Percentiles rank a stretch among this genome's conserved stretches.
phyloP scores from a whole-genome alignment of 2,888 invertebrate genomes.

The Macrophya alboannulata region DNA sequence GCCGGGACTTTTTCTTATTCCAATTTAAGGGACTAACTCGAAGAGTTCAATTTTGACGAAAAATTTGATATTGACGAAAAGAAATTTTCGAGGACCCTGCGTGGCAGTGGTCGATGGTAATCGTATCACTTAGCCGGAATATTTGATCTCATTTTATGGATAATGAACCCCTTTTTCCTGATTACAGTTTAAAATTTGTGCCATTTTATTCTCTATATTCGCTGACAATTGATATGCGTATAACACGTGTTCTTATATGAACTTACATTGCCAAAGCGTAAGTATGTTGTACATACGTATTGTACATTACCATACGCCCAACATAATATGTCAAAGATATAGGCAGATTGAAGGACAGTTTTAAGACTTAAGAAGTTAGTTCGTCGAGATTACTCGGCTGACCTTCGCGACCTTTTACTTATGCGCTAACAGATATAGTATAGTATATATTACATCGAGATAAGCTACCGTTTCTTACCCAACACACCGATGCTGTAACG shows the following conservation, averaged over 20 bases:
- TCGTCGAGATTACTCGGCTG: slow-evolving; percentile 18
- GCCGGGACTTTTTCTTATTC: background rate
- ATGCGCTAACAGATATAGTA: background rate
- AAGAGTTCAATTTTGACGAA: background rate
- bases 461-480: background rate
- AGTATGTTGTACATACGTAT: background rate
- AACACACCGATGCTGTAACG: background rate
- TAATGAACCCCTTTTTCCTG: too few species aligned
- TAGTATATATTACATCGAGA: slow-evolving; percentile 20
- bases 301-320: too few species aligned
- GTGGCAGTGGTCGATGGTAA: too few species aligned
- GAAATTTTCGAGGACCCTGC: too few species aligned
- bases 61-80: too few species aligned
- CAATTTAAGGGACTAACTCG: background rate
- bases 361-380: background rate
- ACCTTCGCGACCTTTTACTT: slow-evolving; percentile 27
- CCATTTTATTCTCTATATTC: too few species aligned
- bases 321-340: background rate
- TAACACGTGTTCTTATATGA: background rate
- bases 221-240: too few species aligned
- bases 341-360: background rate
- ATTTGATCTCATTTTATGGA: too few species aligned
- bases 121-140: too few species aligned
- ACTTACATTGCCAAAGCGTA: background rate
- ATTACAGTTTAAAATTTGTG: too few species aligned